Evolutionary conservation across 2,797 vertebrate genomes (phyloP), one percentile per base, ranked within the genome.

Genomic region (Poeciliopsis gracilis): DNA sequence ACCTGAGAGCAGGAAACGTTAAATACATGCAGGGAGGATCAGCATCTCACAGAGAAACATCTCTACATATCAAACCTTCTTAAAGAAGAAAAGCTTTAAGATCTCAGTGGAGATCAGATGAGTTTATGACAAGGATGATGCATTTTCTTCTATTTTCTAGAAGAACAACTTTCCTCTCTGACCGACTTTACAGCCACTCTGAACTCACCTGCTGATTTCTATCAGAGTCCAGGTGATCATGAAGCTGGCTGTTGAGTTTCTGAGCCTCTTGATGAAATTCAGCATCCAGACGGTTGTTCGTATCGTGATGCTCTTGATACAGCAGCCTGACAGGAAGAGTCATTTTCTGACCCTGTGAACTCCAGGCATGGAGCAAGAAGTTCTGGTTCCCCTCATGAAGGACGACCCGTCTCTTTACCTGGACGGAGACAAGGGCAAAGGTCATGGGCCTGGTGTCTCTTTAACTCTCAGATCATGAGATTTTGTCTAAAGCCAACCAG

Each of bases 351-450:
- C 93, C 91, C 0, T 76, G 72, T 0, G 85, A 86, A 79, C 91
- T 90, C 92, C 86, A 90, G 28, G 84, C 72, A 11, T 90, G 75
- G 74, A 96, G 46, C 10, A 30, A 25, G 73, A 96, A 93, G 8
- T 86, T 63, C 20, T 3, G 41, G 4, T 90, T 79, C 13, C 89
- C 91, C 10, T 88, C 74, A 78, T 92, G 86, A 66, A 96, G 90
- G 77, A 28, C 45, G 30, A 94, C 46, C 0, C 0, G 20, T 77
- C 90, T 86, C 7, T 86, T 94, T 16, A 95, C 79, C 93, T 82
- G 67, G 20, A 55, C 5, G 0, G 9, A 23, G 16, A 41, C 8
- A 38, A 23, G 8, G 5, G 33, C 20, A 51, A 23, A 23, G 49
- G 8, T 51, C 20, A 51, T 9, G 9, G 20, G 47, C 47, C 47